These are phyloP conservation scores for Syngnathus floridae DNA, from an alignment of 2,113 vertebrate genomes.

Conservation along the genomic window DNA sequence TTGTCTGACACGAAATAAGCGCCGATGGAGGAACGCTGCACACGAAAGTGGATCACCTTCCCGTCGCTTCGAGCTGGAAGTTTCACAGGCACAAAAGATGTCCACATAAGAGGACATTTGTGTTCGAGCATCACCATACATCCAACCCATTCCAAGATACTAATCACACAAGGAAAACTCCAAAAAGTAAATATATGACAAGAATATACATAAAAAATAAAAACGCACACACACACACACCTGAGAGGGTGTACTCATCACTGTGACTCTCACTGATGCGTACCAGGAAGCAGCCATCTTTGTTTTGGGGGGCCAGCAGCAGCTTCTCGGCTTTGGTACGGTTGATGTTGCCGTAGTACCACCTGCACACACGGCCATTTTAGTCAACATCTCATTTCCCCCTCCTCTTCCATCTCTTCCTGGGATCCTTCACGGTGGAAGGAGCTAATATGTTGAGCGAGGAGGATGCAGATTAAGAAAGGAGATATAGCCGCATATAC, in stretches of 20 bases:
- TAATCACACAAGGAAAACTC: too few relatives aligned
- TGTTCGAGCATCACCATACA: neutral
- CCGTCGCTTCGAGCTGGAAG: slow-evolving; percentile 73
- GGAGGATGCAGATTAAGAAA: neutral
- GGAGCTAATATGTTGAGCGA: neutral
- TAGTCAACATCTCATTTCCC: neutral
- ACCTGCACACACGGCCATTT: slow-evolving; percentile 61
- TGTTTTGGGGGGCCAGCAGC: slow-evolving; percentile 79
- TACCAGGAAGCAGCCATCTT: slow-evolving; percentile 82
- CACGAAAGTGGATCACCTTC: slow-evolving; percentile 83
- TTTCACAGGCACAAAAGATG: slow-evolving; percentile 14
- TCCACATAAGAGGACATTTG: neutral
- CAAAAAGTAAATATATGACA: too few relatives aligned
- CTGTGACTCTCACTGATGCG: slow-evolving; percentile 89
- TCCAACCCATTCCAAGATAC: too few relatives aligned
- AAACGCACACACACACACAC: slow-evolving; percentile 59
- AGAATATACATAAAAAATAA: too few relatives aligned
- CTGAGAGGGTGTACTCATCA: slow-evolving; percentile 85
- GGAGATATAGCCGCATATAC: neutral
- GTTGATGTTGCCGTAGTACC: slow-evolving; percentile 87
- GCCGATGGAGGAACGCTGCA: slow-evolving; percentile 73
- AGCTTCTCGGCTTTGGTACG: slow-evolving; percentile 81
- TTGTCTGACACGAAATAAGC: slow-evolving; percentile 82
- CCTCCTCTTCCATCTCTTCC: neutral
- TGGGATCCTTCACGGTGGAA: neutral